These are phyloP conservation scores for Desoria tigrina DNA, from an alignment of 2,888 invertebrate species.

Conservation along the genomic window DNA sequence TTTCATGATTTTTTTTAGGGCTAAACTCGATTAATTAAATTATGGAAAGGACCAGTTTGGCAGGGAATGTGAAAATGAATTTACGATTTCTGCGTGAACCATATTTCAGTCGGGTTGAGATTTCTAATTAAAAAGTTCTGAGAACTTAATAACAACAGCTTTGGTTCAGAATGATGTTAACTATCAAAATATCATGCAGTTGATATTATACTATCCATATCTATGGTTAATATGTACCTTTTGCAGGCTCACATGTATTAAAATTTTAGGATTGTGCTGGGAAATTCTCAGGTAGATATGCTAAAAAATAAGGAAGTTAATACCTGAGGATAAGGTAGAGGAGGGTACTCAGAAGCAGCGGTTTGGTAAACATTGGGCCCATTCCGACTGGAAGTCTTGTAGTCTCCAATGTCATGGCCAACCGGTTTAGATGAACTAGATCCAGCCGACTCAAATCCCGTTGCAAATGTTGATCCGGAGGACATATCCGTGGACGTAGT, in stretches of 20 bases:
- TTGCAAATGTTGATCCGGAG: conserved; percentile 39
- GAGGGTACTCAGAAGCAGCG: conserved; percentile 29
- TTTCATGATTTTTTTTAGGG: conserved; percentile 4
- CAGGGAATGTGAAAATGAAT: not conserved
- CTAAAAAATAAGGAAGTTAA: too few species aligned
- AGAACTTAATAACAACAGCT: too few species aligned
- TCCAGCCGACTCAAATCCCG: conserved; percentile 37
- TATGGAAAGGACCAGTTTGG: not conserved
- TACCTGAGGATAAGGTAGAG: conserved; percentile 42
- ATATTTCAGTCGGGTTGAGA: not conserved
- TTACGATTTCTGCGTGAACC: not conserved
- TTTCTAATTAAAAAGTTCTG: too few species aligned
- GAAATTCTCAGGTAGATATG: too few species aligned
- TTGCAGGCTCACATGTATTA: too few species aligned
- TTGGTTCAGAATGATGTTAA: too few species aligned
- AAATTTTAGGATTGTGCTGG: too few species aligned
- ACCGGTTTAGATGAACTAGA: conserved; percentile 28
- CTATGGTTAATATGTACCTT: too few species aligned
- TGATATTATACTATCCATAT: too few species aligned
- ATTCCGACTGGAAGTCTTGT: conserved; percentile 1
- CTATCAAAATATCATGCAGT: too few species aligned
- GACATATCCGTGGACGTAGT: conserved; percentile 30
- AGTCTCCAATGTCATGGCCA: conserved; percentile 18
- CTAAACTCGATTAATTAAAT: not conserved
- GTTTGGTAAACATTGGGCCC: conserved; percentile 7